Evolutionary conservation across 2,888 invertebrate genomes (phyloP).

Genomic region (Gnatocerus cornutus): DNA sequence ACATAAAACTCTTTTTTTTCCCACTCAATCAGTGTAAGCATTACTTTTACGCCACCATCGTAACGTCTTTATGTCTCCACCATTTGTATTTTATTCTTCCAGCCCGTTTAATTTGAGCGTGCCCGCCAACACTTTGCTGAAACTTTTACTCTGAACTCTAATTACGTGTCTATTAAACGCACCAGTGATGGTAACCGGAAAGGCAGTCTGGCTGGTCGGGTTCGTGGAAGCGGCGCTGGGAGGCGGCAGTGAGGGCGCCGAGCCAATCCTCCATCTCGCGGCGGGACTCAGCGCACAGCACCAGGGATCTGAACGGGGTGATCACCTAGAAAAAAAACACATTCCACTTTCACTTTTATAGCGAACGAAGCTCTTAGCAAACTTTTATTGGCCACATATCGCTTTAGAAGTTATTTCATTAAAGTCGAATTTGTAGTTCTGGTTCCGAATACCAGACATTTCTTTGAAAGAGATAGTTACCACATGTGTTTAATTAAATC

Average conservation of each 20-base stretch:
- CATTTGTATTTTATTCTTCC: too few species aligned
- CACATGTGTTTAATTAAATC: too few species aligned
- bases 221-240: conserved; percentile 72
- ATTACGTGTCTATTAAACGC: not conserved
- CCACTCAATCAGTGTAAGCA: too few species aligned
- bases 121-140: too few species aligned
- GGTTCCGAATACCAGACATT: not conserved
- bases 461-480: not conserved
- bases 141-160: not conserved
- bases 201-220: conserved; percentile 79
- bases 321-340: conserved; percentile 74
- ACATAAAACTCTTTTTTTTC: too few species aligned
- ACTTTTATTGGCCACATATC: not conserved
- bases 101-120: too few species aligned
- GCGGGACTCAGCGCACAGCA: conserved; percentile 85
- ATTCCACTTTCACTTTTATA: not conserved
- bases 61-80: too few species aligned
- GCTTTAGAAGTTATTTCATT: conserved; percentile 7
- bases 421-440: not conserved
- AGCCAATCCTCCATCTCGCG: conserved; percentile 96
- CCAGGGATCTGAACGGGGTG: conserved; percentile 84
- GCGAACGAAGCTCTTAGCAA: not conserved
- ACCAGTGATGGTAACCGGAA: conserved; percentile 83
- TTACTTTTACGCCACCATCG: too few species aligned
- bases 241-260: conserved; percentile 84